A percentile compares a stretch with the other conserved stretches of the same genome.
Conservation (phyloP, 2,797 vertebrate genomes). For the Otolemur crassicaudatus region DNA sequence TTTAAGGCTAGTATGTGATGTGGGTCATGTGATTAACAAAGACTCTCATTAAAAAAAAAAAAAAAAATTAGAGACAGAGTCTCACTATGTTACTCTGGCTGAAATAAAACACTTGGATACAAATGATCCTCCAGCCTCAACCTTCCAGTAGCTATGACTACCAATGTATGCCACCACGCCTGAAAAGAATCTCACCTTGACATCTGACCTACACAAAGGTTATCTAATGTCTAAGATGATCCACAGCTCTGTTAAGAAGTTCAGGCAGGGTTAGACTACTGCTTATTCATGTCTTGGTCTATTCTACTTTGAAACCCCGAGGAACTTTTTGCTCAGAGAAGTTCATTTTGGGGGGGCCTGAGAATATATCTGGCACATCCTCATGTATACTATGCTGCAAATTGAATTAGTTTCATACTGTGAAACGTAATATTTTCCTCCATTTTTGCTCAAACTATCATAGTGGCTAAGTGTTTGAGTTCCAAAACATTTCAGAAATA, state of each 20-base stretch:
- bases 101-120: not conserved
- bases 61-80: not conserved
- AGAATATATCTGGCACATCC: not conserved
- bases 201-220: not conserved
- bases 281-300: not conserved
- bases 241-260: not conserved
- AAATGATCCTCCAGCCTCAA: not conserved
- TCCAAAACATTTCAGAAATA: conserved; percentile 11
- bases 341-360: not conserved
- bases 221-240: not conserved
- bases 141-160: not conserved
- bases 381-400: not conserved
- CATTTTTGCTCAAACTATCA: not conserved
- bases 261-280: not conserved
- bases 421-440: not conserved
- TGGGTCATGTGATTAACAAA: not conserved
- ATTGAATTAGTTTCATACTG: not conserved
- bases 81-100: not conserved
- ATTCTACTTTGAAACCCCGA: not conserved
- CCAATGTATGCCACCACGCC: not conserved
- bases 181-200: not conserved
- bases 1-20: not conserved
- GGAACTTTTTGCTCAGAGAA: not conserved
- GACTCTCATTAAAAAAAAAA: not conserved
- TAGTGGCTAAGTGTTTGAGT: not conserved